These are phyloP conservation scores for Clistopyga incitator DNA, from an alignment of 2,888 invertebrate species.

Conservation along the genomic window DNA sequence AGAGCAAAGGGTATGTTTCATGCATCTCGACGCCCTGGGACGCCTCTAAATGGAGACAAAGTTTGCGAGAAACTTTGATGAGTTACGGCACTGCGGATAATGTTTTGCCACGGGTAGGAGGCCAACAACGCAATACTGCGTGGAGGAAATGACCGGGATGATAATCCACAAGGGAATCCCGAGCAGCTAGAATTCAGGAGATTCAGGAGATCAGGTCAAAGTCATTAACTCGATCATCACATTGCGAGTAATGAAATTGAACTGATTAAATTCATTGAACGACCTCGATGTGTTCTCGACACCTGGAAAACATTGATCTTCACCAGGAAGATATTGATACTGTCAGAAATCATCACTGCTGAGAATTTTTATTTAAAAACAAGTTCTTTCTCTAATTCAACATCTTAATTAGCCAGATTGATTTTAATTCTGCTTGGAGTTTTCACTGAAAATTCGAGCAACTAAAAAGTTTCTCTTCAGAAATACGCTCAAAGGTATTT, in stretches of 20 bases:
- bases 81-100: constrained; percentile 37
- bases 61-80: constrained; percentile 59
- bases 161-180: neutral
- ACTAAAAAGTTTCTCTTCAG: neutral
- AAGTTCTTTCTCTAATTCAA: too few species aligned
- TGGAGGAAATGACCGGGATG: neutral
- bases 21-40: constrained; percentile 31
- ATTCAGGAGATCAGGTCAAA: neutral
- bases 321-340: neutral
- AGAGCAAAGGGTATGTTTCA: constrained; percentile 19
- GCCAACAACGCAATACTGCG: constrained; percentile 10
- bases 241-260: neutral
- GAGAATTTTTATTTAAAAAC: too few species aligned
- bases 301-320: neutral
- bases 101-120: constrained; percentile 7
- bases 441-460: too few species aligned
- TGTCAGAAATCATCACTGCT: neutral
- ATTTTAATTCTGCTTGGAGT: too few species aligned
- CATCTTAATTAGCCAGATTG: too few species aligned
- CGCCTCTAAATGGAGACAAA: constrained; percentile 33
- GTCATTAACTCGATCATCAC: neutral
- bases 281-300: too few species aligned
- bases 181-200: neutral
- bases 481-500: neutral
- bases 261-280: neutral